These are phyloP conservation scores for Aquatica leii DNA, from an alignment of 2,888 invertebrate species.

Conservation along the genomic window DNA sequence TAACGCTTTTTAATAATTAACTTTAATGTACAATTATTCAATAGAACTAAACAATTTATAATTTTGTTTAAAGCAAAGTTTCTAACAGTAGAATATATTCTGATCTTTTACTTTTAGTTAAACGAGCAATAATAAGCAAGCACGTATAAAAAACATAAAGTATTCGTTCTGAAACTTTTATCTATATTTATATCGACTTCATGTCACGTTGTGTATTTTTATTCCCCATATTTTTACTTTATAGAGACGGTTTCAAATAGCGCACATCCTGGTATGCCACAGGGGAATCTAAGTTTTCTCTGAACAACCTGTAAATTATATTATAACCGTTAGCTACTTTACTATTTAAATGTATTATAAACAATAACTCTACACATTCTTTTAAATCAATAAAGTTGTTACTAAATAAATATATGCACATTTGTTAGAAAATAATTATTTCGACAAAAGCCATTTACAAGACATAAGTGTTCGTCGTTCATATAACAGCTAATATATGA, in stretches of 20 bases:
- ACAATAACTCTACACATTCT: too few species aligned
- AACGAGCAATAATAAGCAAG: conserved; percentile 33
- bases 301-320: conserved; percentile 37
- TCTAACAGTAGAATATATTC: too few species aligned
- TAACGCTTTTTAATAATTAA: too few species aligned
- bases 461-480: conserved; percentile 33
- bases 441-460: conserved; percentile 18
- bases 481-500: conserved; percentile 46
- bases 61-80: too few species aligned
- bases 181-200: conserved; percentile 49
- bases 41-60: too few species aligned
- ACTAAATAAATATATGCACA: too few species aligned
- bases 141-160: conserved; percentile 49
- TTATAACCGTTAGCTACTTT: not conserved
- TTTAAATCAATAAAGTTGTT: too few species aligned
- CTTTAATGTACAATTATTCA: too few species aligned
- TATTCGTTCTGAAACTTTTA: conserved; percentile 48
- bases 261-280: conserved; percentile 45
- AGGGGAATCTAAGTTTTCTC: conserved; percentile 45
- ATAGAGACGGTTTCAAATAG: conserved; percentile 48
- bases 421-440: not conserved
- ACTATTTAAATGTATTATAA: too few species aligned
- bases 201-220: conserved; percentile 50
- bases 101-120: too few species aligned
- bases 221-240: conserved; percentile 52